Evolutionary conservation across 2,888 invertebrate species (phyloP), one percentile per base, ranked within the genome.

Genomic region (Spicauda simplicius): DNA sequence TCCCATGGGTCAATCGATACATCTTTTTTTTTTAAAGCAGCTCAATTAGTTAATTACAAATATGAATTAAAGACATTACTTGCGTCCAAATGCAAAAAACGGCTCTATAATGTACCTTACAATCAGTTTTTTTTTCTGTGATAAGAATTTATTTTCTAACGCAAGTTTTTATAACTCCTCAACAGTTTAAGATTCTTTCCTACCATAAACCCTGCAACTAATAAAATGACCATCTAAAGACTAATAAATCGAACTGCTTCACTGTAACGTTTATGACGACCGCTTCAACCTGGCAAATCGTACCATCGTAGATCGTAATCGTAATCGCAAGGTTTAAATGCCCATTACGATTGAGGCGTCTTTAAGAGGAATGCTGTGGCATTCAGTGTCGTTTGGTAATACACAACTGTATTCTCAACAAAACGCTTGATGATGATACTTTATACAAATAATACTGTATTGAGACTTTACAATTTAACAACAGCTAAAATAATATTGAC

Each of bases 341-440:
- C 11, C 10, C 56, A 41, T 41, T 64, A 71, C 71, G 71, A 69
- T 71, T 67, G 64, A 68, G 65, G 67, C 69, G 65, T 59, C 67
- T 58, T 33, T 64, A 67, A 67, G 58, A 57, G 67, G 69, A 68
- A 57, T 69, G 57, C 53, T 52, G 57, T 18, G 54, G 64, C 63
- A 57, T 57, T 53, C 45, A 45, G 41, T 56, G 53, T 45, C 62
- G 48, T 57, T 64, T 41, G 41, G 63, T 58, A 55, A 57, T 55
- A 55, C 45, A 53, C 64, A 61, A 64, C 64, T 64, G 45, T 52
- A 58, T 58, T 66, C 56, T 57, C n/a, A 60, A 54, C 63, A 61
- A 70, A 59, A 64, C 65, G 52, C 25, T 53, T 41, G 64, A 64
- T 64, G 65, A 55, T 45, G 66, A n/a, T 48, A 57, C 56, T 19